Evolutionary conservation across 2,888 invertebrate genomes (phyloP).

Genomic region (Polietes domitor): DNA sequence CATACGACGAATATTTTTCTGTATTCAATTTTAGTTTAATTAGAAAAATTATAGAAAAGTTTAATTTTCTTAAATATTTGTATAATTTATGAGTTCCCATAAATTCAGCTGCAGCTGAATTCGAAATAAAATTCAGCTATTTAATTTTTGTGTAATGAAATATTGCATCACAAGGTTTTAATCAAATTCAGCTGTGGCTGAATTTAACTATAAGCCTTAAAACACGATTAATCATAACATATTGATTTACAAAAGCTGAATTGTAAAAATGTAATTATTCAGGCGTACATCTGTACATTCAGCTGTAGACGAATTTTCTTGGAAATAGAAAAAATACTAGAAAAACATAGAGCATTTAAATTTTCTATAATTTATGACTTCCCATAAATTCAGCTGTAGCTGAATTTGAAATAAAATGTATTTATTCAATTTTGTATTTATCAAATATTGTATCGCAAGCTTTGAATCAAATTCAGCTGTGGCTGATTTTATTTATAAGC

Average conservation of each 20-base stretch:
- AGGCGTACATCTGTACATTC: not conserved
- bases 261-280: not conserved
- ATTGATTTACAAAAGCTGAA: not conserved
- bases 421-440: not conserved
- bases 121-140: not conserved
- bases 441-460: not conserved
- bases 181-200: not conserved
- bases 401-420: not conserved
- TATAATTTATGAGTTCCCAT: no score
- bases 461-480: not conserved
- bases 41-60: no score
- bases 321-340: no score
- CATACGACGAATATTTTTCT: no score
- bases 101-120: not conserved
- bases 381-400: not conserved
- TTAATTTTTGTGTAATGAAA: no score
- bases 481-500: no score
- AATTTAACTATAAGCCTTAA: not conserved
- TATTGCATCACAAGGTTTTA: no score
- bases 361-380: no score
- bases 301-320: not conserved
- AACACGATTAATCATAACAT: not conserved
- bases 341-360: no score
- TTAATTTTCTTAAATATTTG: no score
- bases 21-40: no score